Conservation (phyloP, 2,888 invertebrate species). For the Dasysyrphus tricinctus region DNA sequence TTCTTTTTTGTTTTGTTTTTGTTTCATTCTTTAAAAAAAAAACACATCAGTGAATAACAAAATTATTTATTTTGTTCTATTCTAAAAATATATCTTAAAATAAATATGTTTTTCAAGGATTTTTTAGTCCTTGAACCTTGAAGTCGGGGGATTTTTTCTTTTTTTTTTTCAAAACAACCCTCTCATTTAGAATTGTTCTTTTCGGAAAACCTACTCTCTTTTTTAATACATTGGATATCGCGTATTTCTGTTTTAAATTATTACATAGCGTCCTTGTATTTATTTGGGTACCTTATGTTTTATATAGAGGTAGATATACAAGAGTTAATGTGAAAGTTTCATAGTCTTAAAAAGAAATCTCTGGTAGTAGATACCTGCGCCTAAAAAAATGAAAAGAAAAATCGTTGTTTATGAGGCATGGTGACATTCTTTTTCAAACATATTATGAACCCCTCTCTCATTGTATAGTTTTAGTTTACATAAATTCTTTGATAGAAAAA, state of each 20-base stretch:
- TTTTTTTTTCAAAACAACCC: constrained; percentile 40
- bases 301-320: not conserved
- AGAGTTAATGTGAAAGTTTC: constrained; percentile 46
- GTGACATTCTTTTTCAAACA: constrained; percentile 32
- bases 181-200: constrained; percentile 38
- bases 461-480: constrained; percentile 13
- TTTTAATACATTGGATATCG: constrained; percentile 16
- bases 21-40: constrained; percentile 8
- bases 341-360: constrained; percentile 32
- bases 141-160: constrained; percentile 4
- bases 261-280: constrained; percentile 66
- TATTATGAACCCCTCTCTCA: constrained; percentile 41
- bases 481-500: constrained; percentile 30
- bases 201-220: not conserved
- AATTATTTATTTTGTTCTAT: not conserved
- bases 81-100: constrained; percentile 10
- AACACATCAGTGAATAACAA: constrained; percentile 16
- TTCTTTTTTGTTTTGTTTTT: not conserved
- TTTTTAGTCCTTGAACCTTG: constrained; percentile 55
- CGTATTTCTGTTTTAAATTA: constrained; percentile 46
- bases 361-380: constrained; percentile 44
- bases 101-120: constrained; percentile 63
- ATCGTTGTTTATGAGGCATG: constrained; percentile 61
- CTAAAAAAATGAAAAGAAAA: constrained; percentile 50
- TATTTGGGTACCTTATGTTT: not conserved